A percentile compares a stretch with the other conserved stretches of the same genome.
Conservation (phyloP, 1,140 invertebrate species). For the Tyrophagus putrescentiae region DNA sequence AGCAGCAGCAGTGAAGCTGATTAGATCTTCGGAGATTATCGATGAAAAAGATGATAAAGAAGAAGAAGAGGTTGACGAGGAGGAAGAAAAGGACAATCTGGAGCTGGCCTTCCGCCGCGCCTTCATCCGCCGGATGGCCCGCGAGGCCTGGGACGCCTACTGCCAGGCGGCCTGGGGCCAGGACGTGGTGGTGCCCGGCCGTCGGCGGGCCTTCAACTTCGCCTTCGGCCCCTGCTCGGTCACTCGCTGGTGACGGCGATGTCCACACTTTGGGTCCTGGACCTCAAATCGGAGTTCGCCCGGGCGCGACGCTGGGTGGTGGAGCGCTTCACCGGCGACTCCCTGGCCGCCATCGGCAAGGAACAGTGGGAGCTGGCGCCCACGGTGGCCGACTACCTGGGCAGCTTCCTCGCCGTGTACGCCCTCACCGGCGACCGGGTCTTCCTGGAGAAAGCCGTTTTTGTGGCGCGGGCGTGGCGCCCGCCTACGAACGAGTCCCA, state of each 20-base stretch:
- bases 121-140: not conserved
- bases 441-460: constrained; percentile 81
- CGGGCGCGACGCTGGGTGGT: constrained; percentile 83
- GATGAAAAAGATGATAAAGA: too few relatives aligned
- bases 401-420: constrained; percentile 78
- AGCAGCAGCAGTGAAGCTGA: too few relatives aligned
- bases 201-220: not conserved
- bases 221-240: not conserved
- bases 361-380: constrained; percentile 95
- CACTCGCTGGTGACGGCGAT: constrained; percentile 40
- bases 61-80: not conserved
- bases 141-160: not conserved
- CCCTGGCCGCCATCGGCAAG: constrained; percentile 60
- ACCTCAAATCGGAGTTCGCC: constrained; percentile 76
- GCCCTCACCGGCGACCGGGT: constrained; percentile 83
- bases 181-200: not conserved
- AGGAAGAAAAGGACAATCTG: not conserved
- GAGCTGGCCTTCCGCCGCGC: not conserved
- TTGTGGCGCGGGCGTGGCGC: constrained; percentile 46
- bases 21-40: too few relatives aligned
- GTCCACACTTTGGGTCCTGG: constrained; percentile 96
- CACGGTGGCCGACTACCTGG: constrained; percentile 83
- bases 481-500: not conserved
- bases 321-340: constrained; percentile 68
- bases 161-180: not conserved